phyloP scores from a whole-genome alignment of 1,140 invertebrate genomes.

The Tetranychus urticae region DNA sequence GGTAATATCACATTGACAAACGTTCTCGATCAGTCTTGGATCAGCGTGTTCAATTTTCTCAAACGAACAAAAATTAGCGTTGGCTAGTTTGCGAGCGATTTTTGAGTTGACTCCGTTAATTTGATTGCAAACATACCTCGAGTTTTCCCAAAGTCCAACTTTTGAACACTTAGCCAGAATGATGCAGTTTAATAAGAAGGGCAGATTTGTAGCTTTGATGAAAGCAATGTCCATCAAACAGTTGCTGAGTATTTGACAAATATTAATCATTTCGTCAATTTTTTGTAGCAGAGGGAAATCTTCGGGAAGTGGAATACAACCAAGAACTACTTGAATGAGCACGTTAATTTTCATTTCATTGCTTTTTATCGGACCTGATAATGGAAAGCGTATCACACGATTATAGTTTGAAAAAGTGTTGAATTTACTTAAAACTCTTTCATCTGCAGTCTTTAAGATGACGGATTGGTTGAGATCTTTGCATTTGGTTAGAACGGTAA shows the following conservation, averaged over 20 bases:
- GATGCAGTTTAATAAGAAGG: slow-evolving; percentile 23
- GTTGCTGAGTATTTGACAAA: slow-evolving; percentile 36
- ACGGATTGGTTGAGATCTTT: slow-evolving; percentile 32
- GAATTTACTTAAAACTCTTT: slow-evolving; percentile 30
- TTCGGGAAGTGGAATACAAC: slow-evolving; percentile 24
- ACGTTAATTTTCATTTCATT: slow-evolving; percentile 40
- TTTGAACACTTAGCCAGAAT: slow-evolving; percentile 17
- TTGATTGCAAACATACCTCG: slow-evolving; percentile 37
- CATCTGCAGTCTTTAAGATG: slow-evolving; percentile 32
- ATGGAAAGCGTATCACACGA: slow-evolving; percentile 29
- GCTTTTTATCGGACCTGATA: slow-evolving; percentile 33
- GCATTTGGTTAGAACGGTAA: slow-evolving; percentile 27
- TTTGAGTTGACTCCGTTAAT: slow-evolving; percentile 37
- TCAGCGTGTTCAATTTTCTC: slow-evolving; percentile 33
- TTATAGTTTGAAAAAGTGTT: slow-evolving; percentile 25
- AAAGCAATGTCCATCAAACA: slow-evolving; percentile 27
- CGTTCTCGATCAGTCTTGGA: slow-evolving; percentile 44
- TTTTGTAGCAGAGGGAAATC: slow-evolving; percentile 43
- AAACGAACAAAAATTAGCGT: slow-evolving; percentile 39
- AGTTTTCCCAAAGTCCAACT: slow-evolving; percentile 44
- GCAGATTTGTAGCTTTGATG: slow-evolving; percentile 6
- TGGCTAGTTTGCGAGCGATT: slow-evolving; percentile 34
- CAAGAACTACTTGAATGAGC: slow-evolving; percentile 44
- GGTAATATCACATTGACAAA: slow-evolving; percentile 26
- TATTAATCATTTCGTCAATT: slow-evolving; percentile 37